Evolutionary conservation across 2,113 vertebrate species (phyloP).

Genomic region (Oostethus manadensis): DNA sequence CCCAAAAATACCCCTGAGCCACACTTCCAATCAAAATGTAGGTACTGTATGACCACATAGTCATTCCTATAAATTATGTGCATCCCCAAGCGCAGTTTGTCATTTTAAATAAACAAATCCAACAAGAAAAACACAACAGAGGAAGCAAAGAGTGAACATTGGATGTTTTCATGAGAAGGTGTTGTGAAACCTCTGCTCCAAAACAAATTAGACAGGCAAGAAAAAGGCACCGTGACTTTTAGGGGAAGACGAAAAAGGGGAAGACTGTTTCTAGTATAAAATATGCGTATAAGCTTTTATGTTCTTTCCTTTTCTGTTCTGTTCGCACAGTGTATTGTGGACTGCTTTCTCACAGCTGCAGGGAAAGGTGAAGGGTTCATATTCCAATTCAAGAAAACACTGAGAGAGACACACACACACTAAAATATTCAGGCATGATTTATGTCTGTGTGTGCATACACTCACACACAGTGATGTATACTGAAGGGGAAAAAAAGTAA

Average conservation of each 20-base stretch:
- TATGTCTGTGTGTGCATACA: not conserved
- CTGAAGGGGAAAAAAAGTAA: slow-evolving; percentile 26
- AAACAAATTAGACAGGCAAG: slow-evolving; percentile 26
- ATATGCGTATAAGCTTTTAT: too few species aligned
- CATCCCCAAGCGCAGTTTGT: not conserved
- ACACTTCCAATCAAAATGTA: too few species aligned
- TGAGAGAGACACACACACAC: slow-evolving; percentile 4
- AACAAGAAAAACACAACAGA: too few species aligned
- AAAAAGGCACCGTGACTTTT: not conserved
- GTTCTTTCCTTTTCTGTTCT: too few species aligned
- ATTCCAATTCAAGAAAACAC: slow-evolving; percentile 45
- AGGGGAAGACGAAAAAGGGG: not conserved
- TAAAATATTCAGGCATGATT: slow-evolving; percentile 23
- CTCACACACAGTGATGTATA: slow-evolving; percentile 38
- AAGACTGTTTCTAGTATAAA: slow-evolving; percentile 22
- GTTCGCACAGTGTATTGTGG: slow-evolving; percentile 26
- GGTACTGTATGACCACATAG: too few species aligned
- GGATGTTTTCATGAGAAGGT: slow-evolving; percentile 10
- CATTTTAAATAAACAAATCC: too few species aligned
- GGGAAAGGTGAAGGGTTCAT: slow-evolving; percentile 51
- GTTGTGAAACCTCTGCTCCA: slow-evolving; percentile 11
- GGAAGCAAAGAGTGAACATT: too few species aligned
- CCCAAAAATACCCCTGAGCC: too few species aligned
- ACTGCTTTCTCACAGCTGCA: slow-evolving; percentile 47
- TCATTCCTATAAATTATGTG: not conserved